These are phyloP conservation scores for Baryphthengus martii DNA, from an alignment of 2,113 vertebrate genomes.

Conservation along the genomic window DNA sequence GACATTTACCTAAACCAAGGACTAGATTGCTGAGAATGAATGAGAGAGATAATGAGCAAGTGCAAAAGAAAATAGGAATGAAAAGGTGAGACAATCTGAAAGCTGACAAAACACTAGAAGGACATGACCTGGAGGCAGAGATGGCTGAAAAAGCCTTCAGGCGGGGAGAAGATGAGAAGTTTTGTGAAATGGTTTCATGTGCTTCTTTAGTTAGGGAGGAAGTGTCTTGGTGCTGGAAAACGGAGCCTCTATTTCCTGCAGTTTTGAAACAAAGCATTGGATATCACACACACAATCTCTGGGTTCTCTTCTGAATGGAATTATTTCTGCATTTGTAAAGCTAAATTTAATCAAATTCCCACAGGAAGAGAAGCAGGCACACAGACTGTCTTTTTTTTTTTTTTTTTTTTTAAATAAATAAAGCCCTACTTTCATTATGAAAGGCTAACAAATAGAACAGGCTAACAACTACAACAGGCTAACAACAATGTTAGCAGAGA, in stretches of 20 bases:
- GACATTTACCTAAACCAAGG: conserved; percentile 58
- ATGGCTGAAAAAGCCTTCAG: background rate
- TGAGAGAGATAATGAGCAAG: conserved; percentile 44
- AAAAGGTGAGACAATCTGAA: conserved; percentile 53
- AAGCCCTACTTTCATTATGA: background rate
- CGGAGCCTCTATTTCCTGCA: background rate
- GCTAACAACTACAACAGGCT: background rate
- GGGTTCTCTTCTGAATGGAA: conserved; percentile 15
- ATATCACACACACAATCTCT: background rate
- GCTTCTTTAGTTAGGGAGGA: background rate
- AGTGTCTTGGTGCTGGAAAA: background rate
- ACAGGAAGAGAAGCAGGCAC: conserved; percentile 25
- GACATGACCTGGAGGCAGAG: conserved; percentile 4
- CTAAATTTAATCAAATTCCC: conserved; percentile 48
- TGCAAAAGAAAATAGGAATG: conserved; percentile 14
- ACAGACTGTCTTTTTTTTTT: background rate
- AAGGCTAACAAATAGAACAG: background rate
- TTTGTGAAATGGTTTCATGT: conserved; percentile 7
- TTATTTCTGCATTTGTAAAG: conserved; percentile 47
- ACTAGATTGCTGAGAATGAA: conserved; percentile 43
- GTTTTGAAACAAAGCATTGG: background rate
- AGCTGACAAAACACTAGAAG: conserved; percentile 42
- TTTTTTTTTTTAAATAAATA: background rate
- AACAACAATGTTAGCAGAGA: background rate
- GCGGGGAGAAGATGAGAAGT: background rate